phyloP scores from a whole-genome alignment of 1,140 invertebrate species.

The Drosophila lowei region DNA sequence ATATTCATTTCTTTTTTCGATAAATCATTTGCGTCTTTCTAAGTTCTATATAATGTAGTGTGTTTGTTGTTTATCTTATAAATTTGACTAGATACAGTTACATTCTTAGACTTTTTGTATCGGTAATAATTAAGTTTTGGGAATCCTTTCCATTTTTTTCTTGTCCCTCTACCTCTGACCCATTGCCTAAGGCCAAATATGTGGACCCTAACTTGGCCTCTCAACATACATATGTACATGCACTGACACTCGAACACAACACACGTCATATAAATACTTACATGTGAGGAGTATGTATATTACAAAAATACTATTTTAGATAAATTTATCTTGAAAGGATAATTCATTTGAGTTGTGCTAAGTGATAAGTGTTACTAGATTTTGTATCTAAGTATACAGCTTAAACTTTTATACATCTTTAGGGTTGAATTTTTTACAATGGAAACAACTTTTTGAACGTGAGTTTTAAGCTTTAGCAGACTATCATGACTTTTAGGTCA shows the following conservation, averaged over 20 bases:
- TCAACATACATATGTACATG: conserved; percentile 17
- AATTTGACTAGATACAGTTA: conserved; percentile 53
- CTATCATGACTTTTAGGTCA: conserved; percentile 47
- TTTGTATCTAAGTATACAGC: too few species aligned
- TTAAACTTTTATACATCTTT: too few species aligned
- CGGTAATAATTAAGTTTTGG: too few species aligned
- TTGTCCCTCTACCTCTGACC: background rate
- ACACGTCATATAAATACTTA: conserved; percentile 2
- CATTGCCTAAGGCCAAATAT: conserved; percentile 2
- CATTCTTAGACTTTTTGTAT: conserved; percentile 4
- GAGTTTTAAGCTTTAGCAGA: conserved; percentile 21
- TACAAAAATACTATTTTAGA: too few species aligned
- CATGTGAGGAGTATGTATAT: conserved; percentile 1
- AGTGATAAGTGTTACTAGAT: too few species aligned
- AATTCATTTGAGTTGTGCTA: too few species aligned
- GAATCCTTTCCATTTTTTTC: too few species aligned
- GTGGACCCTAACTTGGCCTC: too few species aligned
- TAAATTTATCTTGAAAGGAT: too few species aligned
- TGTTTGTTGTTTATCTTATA: conserved; percentile 14
- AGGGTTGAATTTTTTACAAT: too few species aligned
- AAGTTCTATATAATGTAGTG: conserved; percentile 2
- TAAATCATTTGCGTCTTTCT: conserved; percentile 1
- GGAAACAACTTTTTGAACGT: too few species aligned
- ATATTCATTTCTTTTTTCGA: background rate
- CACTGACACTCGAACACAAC: too few species aligned